Percentiles rank a stretch among this genome's conserved stretches.
Evolutionary conservation across 2,888 invertebrate species (phyloP).

Genomic region (Callimorpha dominula): DNA sequence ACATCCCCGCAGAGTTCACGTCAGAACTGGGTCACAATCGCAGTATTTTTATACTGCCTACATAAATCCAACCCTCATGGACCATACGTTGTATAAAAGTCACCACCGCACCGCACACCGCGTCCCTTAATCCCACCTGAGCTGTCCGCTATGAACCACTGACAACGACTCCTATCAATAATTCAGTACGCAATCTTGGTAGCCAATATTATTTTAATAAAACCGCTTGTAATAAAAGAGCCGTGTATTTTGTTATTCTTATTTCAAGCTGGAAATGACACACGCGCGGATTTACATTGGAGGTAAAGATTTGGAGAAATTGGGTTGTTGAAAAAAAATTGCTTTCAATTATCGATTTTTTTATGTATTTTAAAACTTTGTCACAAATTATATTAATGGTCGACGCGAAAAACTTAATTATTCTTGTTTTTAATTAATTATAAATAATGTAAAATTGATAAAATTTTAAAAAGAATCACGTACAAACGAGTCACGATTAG

Average conservation of each 20-base stretch:
- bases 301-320: not conserved
- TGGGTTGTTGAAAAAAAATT: too few species aligned
- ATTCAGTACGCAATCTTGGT: slow-evolving; percentile 61
- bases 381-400: too few species aligned
- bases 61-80: slow-evolving; percentile 32
- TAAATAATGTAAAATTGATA: too few species aligned
- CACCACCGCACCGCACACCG: slow-evolving; percentile 5
- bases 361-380: too few species aligned
- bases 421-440: too few species aligned
- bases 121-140: slow-evolving; percentile 32
- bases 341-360: too few species aligned
- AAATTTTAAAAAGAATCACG: too few species aligned
- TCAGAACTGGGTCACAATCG: slow-evolving; percentile 23
- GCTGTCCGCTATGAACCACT: slow-evolving; percentile 12
- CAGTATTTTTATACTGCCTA: slow-evolving; percentile 32
- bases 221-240: slow-evolving; percentile 9
- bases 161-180: slow-evolving; percentile 20
- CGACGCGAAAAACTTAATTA: too few species aligned
- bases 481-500: too few species aligned
- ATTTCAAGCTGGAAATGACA: not conserved
- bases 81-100: slow-evolving; percentile 21
- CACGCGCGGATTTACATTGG: not conserved
- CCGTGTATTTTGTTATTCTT: slow-evolving; percentile 1
- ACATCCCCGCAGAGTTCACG: slow-evolving; percentile 2
- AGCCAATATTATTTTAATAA: slow-evolving; percentile 29